Conservation (phyloP, 2,888 invertebrate species). For the Nezara viridula region DNA sequence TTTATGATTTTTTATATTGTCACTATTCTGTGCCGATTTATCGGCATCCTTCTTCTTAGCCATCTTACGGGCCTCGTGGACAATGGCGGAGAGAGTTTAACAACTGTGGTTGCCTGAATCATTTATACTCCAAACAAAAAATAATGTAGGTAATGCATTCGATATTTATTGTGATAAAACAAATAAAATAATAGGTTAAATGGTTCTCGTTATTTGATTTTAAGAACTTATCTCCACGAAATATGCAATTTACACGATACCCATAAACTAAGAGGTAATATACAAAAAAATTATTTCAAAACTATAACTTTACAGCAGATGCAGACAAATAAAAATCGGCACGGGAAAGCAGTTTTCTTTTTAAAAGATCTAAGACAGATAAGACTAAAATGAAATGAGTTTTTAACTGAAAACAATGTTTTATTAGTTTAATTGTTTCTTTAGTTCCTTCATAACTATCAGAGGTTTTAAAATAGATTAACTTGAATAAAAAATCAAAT, state of each 20-base stretch:
- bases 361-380: too few species aligned
- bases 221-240: neutral
- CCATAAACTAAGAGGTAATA: neutral
- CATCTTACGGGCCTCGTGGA: conserved; percentile 68
- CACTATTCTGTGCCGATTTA: conserved; percentile 70
- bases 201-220: neutral
- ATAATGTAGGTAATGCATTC: neutral
- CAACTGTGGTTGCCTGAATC: neutral
- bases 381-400: too few species aligned
- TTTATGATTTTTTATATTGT: conserved; percentile 73
- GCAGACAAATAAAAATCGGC: neutral
- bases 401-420: too few species aligned
- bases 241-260: neutral
- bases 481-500: neutral
- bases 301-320: neutral
- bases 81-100: conserved; percentile 57
- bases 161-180: neutral
- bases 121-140: conserved; percentile 4
- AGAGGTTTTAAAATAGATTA: neutral
- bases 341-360: neutral
- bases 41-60: conserved; percentile 71
- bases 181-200: neutral
- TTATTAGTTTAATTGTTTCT: too few species aligned
- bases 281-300: neutral
- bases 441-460: neutral